Evolutionary conservation across 2,888 invertebrate species (phyloP).

Genomic region (Thelaira solivaga): DNA sequence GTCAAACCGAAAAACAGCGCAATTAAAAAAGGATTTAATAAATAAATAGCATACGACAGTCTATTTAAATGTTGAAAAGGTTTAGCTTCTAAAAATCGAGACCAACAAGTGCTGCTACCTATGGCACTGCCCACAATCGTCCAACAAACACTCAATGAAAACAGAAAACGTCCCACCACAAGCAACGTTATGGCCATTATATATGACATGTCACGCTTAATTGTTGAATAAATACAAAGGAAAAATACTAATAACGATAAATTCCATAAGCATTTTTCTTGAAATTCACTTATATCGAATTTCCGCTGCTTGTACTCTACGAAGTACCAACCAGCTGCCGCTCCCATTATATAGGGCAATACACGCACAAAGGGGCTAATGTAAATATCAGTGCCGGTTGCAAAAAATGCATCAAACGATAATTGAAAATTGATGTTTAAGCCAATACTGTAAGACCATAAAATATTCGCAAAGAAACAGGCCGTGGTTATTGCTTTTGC

Average conservation of each 20-base stretch:
- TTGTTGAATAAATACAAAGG: constrained; percentile 74
- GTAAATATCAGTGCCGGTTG: constrained; percentile 77
- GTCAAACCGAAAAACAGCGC: constrained; percentile 77
- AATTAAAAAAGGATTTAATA: constrained; percentile 80
- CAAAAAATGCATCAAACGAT: constrained; percentile 75
- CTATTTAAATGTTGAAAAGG: constrained; percentile 78
- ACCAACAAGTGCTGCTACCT: constrained; percentile 78
- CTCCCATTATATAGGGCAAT: constrained; percentile 78
- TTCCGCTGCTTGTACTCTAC: constrained; percentile 70
- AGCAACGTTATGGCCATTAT: constrained; percentile 78
- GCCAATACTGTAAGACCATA: constrained; percentile 72
- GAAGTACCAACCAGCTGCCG: constrained; percentile 77
- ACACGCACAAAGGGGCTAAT: constrained; percentile 79
- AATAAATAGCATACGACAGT: constrained; percentile 80
- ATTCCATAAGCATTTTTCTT: constrained; percentile 73
- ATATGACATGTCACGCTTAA: constrained; percentile 76
- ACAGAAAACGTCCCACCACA: constrained; percentile 78
- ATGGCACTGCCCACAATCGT: constrained; percentile 79
- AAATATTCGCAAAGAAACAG: constrained; percentile 66
- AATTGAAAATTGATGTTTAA: constrained; percentile 71
- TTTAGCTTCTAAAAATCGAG: constrained; percentile 73
- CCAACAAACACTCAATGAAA: constrained; percentile 80
- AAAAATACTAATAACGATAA: constrained; percentile 72
- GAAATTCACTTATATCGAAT: constrained; percentile 66
- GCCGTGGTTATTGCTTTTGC: constrained; percentile 66